Conservation (phyloP, 2,888 invertebrate species). For the Acanthosoma haemorrhoidale region DNA sequence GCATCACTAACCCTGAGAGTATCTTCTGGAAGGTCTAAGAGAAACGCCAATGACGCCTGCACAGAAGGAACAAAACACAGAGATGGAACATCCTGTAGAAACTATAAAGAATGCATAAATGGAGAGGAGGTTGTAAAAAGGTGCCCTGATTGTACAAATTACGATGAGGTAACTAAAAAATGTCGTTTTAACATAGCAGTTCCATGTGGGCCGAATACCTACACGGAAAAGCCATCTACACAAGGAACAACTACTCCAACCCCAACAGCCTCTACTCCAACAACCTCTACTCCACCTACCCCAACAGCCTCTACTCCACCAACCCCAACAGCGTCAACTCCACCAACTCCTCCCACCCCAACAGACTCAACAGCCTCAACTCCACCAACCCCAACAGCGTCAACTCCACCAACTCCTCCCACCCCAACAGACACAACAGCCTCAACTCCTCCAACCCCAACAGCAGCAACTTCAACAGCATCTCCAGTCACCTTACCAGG, state of each 20-base stretch:
- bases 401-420: not conserved
- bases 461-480: not conserved
- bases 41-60: not conserved
- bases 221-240: not conserved
- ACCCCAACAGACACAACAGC: not conserved
- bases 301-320: not conserved
- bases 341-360: not conserved
- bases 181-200: not conserved
- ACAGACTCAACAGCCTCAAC: not conserved
- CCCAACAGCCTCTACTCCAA: not conserved
- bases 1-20: not conserved
- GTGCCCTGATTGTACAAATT: constrained; percentile 9
- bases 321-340: not conserved
- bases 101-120: not conserved
- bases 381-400: not conserved
- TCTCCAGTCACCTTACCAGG: not conserved
- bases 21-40: not conserved
- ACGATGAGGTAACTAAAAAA: not conserved
- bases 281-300: not conserved
- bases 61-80: not conserved
- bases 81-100: not conserved
- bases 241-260: not conserved
- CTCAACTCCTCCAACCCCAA: not conserved
- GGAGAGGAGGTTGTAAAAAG: not conserved
- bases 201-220: not conserved